These are phyloP conservation scores for Microplitis mediator DNA, from an alignment of 1,140 invertebrate species.

Conservation along the genomic window DNA sequence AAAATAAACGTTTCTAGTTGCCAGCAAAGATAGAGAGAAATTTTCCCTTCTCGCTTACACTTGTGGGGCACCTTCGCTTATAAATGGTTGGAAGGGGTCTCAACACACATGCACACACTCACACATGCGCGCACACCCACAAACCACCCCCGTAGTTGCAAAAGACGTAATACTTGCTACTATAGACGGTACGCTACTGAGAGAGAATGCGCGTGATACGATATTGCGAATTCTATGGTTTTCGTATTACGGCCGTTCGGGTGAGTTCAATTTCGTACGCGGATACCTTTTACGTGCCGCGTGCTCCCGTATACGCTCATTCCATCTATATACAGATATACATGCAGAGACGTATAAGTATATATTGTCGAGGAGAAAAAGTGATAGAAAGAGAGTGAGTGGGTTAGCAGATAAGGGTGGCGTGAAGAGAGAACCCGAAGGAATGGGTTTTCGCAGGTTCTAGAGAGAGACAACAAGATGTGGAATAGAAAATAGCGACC, in stretches of 20 bases:
- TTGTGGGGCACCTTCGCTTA: not conserved
- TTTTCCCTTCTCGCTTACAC: no score
- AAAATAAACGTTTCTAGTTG: not conserved
- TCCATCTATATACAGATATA: not conserved
- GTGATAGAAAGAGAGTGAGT: no score
- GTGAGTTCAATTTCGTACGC: constrained; percentile 47
- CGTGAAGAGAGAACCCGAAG: not conserved
- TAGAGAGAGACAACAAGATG: not conserved
- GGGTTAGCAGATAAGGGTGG: not conserved
- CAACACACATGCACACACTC: not conserved
- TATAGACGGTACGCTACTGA: constrained; percentile 5
- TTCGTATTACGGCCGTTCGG: constrained; percentile 40
- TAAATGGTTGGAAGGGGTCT: not conserved
- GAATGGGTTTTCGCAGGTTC: not conserved
- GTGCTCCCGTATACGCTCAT: not conserved
- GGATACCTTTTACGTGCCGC: constrained; percentile 41
- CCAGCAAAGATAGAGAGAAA: not conserved
- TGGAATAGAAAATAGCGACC: not conserved
- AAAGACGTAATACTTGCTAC: not conserved
- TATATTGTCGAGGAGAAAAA: not conserved
- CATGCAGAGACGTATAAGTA: no score
- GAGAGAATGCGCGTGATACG: constrained; percentile 37
- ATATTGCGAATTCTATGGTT: constrained; percentile 48
- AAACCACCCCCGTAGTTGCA: not conserved
- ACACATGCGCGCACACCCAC: not conserved